Evolutionary conservation across 2,888 invertebrate species (phyloP).

Genomic region (Pseudeuparius sepicola): DNA sequence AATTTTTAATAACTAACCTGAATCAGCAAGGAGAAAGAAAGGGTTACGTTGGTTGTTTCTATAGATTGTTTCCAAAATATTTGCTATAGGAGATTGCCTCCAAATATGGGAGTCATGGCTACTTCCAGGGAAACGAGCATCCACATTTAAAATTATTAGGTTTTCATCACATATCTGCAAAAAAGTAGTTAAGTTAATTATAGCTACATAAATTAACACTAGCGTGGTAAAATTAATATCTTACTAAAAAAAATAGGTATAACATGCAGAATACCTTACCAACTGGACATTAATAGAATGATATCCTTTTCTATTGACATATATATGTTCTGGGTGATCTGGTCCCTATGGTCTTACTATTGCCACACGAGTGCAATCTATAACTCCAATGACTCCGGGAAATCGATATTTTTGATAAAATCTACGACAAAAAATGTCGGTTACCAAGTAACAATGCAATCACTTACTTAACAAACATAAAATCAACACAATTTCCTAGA

Average conservation of each 20-base stretch:
- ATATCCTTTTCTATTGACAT: slow-evolving; percentile 16
- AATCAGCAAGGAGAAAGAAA: slow-evolving; percentile 9
- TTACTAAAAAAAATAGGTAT: too few relatives aligned
- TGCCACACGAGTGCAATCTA: slow-evolving; percentile 15
- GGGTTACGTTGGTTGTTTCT: background rate
- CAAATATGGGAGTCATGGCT: slow-evolving; percentile 13
- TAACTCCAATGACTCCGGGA: slow-evolving; percentile 13
- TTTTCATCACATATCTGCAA: slow-evolving; percentile 9
- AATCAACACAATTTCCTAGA: background rate
- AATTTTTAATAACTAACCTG: too few relatives aligned
- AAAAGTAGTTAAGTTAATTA: too few relatives aligned
- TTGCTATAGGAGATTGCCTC: too few relatives aligned
- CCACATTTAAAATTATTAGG: slow-evolving; percentile 5
- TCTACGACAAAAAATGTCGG: slow-evolving; percentile 4
- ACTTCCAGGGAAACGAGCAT: slow-evolving; percentile 9
- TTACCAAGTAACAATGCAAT: background rate
- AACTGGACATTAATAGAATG: slow-evolving; percentile 19
- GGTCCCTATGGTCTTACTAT: slow-evolving; percentile 7
- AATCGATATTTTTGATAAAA: slow-evolving; percentile 9
- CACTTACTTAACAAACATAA: background rate
- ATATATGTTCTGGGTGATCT: slow-evolving; percentile 11
- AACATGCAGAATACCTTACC: too few relatives aligned
- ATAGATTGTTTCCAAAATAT: slow-evolving; percentile 5
- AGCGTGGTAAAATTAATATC: too few relatives aligned
- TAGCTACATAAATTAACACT: too few relatives aligned